Base-by-base conservation (phyloP, 2,888 invertebrate species). In the Torymus auratus region DNA sequence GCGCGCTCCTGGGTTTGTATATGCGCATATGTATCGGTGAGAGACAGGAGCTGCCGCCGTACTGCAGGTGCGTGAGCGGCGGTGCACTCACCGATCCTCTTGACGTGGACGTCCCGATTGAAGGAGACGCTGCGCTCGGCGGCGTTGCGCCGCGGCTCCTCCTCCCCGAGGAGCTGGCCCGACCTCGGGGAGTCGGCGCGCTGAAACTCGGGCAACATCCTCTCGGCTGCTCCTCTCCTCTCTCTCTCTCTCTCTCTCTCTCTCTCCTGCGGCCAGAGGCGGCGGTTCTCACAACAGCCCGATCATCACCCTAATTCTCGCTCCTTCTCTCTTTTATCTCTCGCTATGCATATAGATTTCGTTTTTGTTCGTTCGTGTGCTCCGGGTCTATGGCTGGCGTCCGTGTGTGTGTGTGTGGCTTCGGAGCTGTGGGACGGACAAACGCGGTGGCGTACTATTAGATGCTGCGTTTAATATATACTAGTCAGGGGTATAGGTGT, bases 61-160 rank as follows among this genome's bases (percentile, higher is more conserved):
- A 10, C 41, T 41, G 41, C 41, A 82, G 23, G 23, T 53, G 67
- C 15, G 53, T 20, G 17, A 20, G 52, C 13, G 55, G 10, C 17
- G 53, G 17, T 73, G 62, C 58, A 23, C 95, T 94, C 94, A 96
- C 96, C 96, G 92, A 96, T 96, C 93, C 96, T 93, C 92, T 96
- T 96, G 90, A 96, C 95, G 93, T 96, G 96, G 89, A 96, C 96
- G 94, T 96, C 96, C 92, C 96, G 94, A 93, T 96, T 96, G 93
- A 96, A 96, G 91, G 96, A 96, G 88, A 96, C 96, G 88, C 94
- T 93, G 85, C 93, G 95, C 91, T 94, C 95, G 85, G 88, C 89
- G 85, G 88, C 89, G 87, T 89, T 92, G 91, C 91, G 92, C 53
- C 41, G 58, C 52, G 13, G 64, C 15, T 71, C 73, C 58, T 68